A percentile compares a stretch with the other conserved stretches of the same genome.
phyloP scores from a whole-genome alignment of 2,888 invertebrate species.

The Tipula helvola region DNA sequence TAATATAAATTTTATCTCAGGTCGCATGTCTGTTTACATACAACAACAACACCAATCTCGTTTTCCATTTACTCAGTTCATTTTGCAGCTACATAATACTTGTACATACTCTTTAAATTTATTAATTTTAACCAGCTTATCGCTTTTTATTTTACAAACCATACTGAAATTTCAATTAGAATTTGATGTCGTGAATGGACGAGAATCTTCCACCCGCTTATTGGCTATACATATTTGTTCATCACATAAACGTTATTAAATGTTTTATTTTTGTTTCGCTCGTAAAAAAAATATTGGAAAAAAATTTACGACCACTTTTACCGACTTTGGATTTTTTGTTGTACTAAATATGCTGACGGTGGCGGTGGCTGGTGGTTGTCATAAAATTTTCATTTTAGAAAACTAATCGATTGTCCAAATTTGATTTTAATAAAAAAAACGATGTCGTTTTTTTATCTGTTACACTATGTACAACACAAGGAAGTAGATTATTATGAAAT shows the following conservation, averaged over 20 bases:
- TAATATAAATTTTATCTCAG: no score
- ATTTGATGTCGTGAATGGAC: background rate
- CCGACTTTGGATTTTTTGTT: background rate
- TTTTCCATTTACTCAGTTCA: background rate
- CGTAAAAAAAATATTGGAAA: background rate
- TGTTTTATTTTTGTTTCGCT: background rate
- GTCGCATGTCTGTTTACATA: no score
- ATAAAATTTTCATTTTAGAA: background rate
- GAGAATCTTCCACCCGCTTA: background rate
- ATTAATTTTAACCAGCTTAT: background rate
- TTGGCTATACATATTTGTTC: background rate
- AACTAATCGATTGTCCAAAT: background rate
- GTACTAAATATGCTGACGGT: background rate
- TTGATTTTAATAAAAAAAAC: background rate
- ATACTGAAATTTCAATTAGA: background rate
- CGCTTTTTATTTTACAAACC: background rate
- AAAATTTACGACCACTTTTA: background rate
- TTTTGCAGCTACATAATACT: background rate
- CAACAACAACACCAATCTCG: background rate
- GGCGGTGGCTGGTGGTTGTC: background rate
- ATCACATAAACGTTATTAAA: background rate
- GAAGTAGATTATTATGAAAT: background rate
- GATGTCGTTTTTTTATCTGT: no score
- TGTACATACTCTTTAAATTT: background rate
- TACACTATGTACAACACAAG: background rate